Percentiles rank a stretch among this genome's conserved stretches.
Conservation (phyloP, 2,888 invertebrate species). For the Erynnis tages region DNA sequence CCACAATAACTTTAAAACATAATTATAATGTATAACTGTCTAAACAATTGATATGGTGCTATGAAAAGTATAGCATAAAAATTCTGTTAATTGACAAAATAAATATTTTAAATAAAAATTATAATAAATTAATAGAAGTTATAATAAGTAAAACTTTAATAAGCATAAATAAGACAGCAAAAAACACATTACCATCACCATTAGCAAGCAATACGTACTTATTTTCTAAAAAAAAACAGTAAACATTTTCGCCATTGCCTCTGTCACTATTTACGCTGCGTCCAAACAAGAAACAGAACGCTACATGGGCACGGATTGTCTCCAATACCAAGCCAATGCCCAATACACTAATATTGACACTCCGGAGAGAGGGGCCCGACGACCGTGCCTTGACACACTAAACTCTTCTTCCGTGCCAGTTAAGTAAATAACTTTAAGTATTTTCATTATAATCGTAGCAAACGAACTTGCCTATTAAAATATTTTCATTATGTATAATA, state of each 20-base stretch:
- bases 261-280: background rate
- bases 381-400: constrained; percentile 23
- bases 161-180: too few relatives aligned
- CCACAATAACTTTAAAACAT: too few relatives aligned
- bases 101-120: too few relatives aligned
- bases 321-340: constrained; percentile 11
- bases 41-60: too few relatives aligned
- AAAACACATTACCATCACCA: too few relatives aligned
- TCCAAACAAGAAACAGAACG: background rate
- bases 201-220: too few relatives aligned
- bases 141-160: too few relatives aligned
- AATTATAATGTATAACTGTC: too few relatives aligned
- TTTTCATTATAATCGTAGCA: background rate
- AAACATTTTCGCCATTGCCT: background rate
- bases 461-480: background rate
- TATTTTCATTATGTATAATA: too few relatives aligned
- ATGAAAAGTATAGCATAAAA: too few relatives aligned
- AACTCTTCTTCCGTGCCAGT: constrained; percentile 17
- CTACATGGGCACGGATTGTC: constrained; percentile 12
- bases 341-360: constrained; percentile 12
- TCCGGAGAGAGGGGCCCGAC: constrained; percentile 15
- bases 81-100: too few relatives aligned
- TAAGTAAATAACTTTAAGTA: background rate
- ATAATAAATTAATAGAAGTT: too few relatives aligned
- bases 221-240: background rate